Base-by-base conservation (phyloP, 2,888 invertebrate species). In the Pelosia muscerda region DNA sequence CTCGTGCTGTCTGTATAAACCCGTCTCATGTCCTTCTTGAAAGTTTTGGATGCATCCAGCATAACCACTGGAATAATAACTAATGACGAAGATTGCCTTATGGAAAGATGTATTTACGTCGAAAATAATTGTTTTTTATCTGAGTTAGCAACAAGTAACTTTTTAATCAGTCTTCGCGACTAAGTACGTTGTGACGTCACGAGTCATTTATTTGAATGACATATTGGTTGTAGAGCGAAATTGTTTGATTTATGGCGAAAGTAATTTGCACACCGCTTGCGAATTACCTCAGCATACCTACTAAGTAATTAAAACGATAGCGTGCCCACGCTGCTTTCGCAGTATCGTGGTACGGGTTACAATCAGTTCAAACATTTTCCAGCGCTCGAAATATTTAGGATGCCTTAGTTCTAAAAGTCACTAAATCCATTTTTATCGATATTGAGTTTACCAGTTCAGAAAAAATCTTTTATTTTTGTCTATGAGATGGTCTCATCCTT, bases 291-390 rank as follows among this genome's bases (percentile, higher is more conserved):
- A 1, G 23, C n/a, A 23, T 22, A 38, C 6, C 59, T 72, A 76
- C 72, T 56, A 68, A 54, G 69, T 22, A 42, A 57, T 58, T 23
- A 38, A 60, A 63, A 25, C n/a, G 34, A 26, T 49, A 49, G 22
- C 19, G 4, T 9, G n/a, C n/a, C n/a, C n/a, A 49, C 61, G 38
- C 22, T n/a, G 11, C 4, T 15, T 63, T 28, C 10, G 15, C 3
- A 9, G 34, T 53, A n/a, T 56, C 59, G 15, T 74, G 60, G 78
- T 79, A 77, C 66, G 23, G 28, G 74, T n/a, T 34, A 53, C 26
- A 72, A 79, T 79, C 80, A 77, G 64, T 74, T 42, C 19, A 70
- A 38, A 68, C 66, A 77, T 62, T 72, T 77, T 65, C 72, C 75
- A 65, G 61, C 55, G 69, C 66, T 60, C 65, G 66, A 54, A 38